A percentile compares a stretch with the other conserved stretches of the same genome.
Evolutionary conservation across 1,140 invertebrate species (phyloP).

Genomic region (Lordiphosa mommai): DNA sequence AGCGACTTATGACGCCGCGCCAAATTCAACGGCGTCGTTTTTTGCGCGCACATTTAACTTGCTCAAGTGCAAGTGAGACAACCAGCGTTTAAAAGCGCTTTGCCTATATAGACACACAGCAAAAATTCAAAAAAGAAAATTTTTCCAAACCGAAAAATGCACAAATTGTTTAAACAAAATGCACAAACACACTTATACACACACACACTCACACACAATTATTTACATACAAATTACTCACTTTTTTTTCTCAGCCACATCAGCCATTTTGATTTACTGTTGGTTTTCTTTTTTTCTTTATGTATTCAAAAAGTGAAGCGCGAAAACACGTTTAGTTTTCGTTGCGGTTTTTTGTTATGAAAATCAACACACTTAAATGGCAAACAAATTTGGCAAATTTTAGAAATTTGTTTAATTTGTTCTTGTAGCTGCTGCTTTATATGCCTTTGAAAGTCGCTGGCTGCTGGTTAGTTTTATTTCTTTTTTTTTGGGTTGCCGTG

Average conservation of each 20-base stretch:
- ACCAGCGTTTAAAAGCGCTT: slow-evolving; percentile 42
- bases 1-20: slow-evolving; percentile 65
- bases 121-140: slow-evolving; percentile 61
- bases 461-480: slow-evolving; percentile 17
- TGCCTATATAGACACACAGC: slow-evolving; percentile 68
- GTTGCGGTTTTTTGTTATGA: slow-evolving; percentile 5
- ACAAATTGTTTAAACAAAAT: slow-evolving; percentile 54
- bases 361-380: slow-evolving; percentile 33
- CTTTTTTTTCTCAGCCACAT: slow-evolving; percentile 78
- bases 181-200: slow-evolving; percentile 12
- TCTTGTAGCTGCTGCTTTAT: slow-evolving; percentile 42
- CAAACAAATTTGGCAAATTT: slow-evolving; percentile 45
- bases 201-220: slow-evolving; percentile 22
- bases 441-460: slow-evolving; percentile 49
- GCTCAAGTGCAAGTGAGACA: slow-evolving; percentile 45
- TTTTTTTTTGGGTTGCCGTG: slow-evolving; percentile 31
- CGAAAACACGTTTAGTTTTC: slow-evolving; percentile 43
- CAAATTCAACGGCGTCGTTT: slow-evolving; percentile 74
- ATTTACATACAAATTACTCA: slow-evolving; percentile 61
- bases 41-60: slow-evolving; percentile 57
- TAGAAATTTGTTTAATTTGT: slow-evolving; percentile 54
- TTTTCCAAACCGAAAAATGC: slow-evolving; percentile 62
- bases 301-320: slow-evolving; percentile 45
- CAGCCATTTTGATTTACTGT: slow-evolving; percentile 76
- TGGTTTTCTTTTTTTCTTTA: slow-evolving; percentile 43